Conservation (phyloP, 2,888 invertebrate genomes). For the Amphipyra berbera region DNA sequence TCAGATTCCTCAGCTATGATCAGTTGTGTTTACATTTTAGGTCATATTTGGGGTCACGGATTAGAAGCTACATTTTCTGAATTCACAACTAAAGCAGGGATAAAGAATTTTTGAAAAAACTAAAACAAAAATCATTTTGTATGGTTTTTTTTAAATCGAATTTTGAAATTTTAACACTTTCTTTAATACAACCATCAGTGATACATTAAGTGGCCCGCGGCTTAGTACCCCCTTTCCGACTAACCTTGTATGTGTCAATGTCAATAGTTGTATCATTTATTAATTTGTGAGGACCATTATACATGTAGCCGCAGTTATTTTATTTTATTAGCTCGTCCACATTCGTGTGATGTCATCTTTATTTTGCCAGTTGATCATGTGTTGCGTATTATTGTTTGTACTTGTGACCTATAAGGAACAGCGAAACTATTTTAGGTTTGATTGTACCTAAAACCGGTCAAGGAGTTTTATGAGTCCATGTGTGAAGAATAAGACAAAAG, state of each 20-base stretch:
- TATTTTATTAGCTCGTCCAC: background rate
- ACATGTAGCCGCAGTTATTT: background rate
- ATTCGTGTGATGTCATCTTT: slow-evolving; percentile 35
- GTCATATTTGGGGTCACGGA: no score
- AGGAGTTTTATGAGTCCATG: slow-evolving; percentile 13
- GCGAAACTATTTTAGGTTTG: slow-evolving; percentile 24
- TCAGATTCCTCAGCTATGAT: no score
- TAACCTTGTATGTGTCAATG: background rate
- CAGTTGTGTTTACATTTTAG: no score
- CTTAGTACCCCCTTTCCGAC: no score
- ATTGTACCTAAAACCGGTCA: slow-evolving; percentile 8
- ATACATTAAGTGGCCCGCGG: no score
- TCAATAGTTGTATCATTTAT: background rate
- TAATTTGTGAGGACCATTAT: background rate
- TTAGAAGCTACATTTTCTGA: no score
- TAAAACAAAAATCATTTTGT: no score
- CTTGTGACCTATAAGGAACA: slow-evolving; percentile 4
- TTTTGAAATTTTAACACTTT: no score
- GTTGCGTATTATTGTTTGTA: slow-evolving; percentile 11
- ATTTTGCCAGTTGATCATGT: slow-evolving; percentile 22
- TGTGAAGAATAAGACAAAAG: slow-evolving; percentile 8
- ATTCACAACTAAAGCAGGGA: no score
- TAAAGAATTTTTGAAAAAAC: no score
- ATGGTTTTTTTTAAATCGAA: no score
- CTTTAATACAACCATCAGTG: no score